phyloP scores from a whole-genome alignment of 2,797 vertebrate species.

The Lycodopsis pacificus region DNA sequence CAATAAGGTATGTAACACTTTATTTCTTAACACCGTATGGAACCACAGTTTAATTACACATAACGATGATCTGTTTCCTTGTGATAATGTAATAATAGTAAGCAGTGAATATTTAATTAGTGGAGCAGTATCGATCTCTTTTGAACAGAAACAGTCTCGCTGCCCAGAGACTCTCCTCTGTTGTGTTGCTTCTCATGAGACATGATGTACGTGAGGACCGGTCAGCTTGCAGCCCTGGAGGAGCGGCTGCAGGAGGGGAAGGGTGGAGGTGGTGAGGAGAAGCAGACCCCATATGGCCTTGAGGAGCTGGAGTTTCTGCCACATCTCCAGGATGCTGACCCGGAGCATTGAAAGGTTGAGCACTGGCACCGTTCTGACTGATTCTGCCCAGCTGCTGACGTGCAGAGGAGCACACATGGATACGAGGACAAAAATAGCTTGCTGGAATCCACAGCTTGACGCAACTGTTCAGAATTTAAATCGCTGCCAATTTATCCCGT shows the following conservation, averaged over 20 bases:
- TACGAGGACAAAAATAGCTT: conserved; percentile 76
- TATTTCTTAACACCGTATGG: neutral
- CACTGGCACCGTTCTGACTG: conserved; percentile 67
- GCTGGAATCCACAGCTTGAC: conserved; percentile 58
- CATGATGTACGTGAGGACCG: conserved; percentile 21
- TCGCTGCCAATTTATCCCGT: conserved; percentile 34
- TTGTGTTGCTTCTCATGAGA: conserved; percentile 26
- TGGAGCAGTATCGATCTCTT: neutral
- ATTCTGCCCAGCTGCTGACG: conserved; percentile 76
- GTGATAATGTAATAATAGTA: neutral
- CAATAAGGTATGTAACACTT: neutral
- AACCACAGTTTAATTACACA: neutral
- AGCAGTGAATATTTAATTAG: neutral
- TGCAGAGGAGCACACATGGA: conserved; percentile 64
- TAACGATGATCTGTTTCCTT: neutral
- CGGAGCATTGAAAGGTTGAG: conserved; percentile 61
- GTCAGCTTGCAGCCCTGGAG: conserved; percentile 46
- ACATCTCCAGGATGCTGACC: conserved; percentile 70
- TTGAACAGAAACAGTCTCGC: neutral
- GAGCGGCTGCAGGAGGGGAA: conserved; percentile 7
- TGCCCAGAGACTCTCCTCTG: neutral
- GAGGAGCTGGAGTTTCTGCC: conserved; percentile 66
- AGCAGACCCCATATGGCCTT: conserved; percentile 71
- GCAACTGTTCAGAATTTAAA: conserved; percentile 54
- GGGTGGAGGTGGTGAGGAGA: conserved; percentile 17